These are phyloP conservation scores for Onychorhynchus coronatus DNA, from an alignment of 2,113 vertebrate genomes.

Conservation along the genomic window DNA sequence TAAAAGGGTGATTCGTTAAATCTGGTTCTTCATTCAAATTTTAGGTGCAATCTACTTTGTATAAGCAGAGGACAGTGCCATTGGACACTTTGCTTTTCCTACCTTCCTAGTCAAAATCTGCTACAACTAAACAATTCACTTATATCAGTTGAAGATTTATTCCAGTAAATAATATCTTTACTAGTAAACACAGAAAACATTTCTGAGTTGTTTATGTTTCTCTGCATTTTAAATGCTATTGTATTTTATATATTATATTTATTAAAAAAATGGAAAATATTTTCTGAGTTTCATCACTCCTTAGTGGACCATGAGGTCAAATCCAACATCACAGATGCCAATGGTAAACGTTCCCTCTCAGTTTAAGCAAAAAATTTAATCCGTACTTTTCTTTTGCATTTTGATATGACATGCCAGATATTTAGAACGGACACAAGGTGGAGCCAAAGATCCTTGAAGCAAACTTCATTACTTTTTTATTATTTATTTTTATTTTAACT, in stretches of 20 bases:
- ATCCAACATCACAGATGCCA: background rate
- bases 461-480: background rate
- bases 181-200: rapidly evolving
- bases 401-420: background rate
- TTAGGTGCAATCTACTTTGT: background rate
- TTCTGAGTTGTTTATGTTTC: background rate
- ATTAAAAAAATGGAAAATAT: background rate
- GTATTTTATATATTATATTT: background rate
- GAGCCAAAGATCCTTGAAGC: conserved; percentile 63
- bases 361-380: background rate
- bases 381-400: background rate
- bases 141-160: background rate
- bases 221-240: background rate
- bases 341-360: background rate
- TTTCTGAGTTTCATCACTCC: background rate
- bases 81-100: background rate
- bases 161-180: background rate
- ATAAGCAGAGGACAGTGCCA: background rate
- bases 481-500: background rate
- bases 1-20: background rate
- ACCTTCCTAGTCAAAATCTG: background rate
- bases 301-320: background rate
- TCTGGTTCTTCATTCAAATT: background rate
- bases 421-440: conserved; percentile 56
- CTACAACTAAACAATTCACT: background rate